Evolutionary conservation across 2,797 vertebrate genomes (phyloP).

Genomic region (Tarsius wallacei): DNA sequence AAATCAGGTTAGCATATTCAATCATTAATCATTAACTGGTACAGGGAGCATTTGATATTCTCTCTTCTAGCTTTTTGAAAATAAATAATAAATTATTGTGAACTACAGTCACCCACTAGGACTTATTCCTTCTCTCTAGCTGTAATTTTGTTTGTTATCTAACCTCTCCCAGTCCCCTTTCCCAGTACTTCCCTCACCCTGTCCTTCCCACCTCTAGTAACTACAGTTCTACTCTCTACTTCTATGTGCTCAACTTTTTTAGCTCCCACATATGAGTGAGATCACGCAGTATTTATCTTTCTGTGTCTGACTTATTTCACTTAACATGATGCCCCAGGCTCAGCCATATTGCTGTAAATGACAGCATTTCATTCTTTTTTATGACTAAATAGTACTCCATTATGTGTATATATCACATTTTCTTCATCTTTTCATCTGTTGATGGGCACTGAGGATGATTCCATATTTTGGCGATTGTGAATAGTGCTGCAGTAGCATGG

Average conservation of each 20-base stretch:
- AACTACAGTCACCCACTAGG: too few relatives aligned
- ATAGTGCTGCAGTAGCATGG: not conserved
- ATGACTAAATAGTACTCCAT: not conserved
- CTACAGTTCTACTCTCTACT: not conserved
- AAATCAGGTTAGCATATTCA: not conserved
- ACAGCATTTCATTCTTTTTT: not conserved
- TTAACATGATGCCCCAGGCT: not conserved
- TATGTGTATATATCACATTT: not conserved
- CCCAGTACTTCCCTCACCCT: not conserved
- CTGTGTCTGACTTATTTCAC: not conserved
- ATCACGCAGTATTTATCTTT: not conserved
- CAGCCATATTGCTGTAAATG: not conserved
- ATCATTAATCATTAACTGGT: not conserved
- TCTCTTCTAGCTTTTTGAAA: too few relatives aligned
- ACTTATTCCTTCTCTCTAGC: too few relatives aligned
- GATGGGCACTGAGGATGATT: not conserved
- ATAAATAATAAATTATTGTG: too few relatives aligned
- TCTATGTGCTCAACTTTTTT: too few relatives aligned
- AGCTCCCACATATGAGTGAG: too few relatives aligned
- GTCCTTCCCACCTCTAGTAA: not conserved
- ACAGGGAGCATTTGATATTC: not conserved
- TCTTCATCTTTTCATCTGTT: not conserved
- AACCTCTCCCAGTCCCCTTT: not conserved
- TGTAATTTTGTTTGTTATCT: not conserved
- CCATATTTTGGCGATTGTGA: not conserved